A percentile compares a stretch with the other conserved stretches of the same genome.
phyloP scores from a whole-genome alignment of 2,888 invertebrate species.

The Lamellibrachia satsuma region DNA sequence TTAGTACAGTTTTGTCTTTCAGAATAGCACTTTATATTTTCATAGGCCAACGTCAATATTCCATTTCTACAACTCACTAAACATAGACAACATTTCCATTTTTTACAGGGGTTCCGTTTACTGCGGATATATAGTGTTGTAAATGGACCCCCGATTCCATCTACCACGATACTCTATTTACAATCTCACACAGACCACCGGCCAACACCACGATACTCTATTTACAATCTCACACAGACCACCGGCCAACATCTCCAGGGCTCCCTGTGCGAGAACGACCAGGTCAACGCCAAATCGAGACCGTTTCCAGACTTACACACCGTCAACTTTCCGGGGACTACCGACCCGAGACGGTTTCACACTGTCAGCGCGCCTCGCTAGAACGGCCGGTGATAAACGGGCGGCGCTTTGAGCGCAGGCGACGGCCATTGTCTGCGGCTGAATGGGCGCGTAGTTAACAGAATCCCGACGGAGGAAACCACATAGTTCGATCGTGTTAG shows the following conservation, averaged over 20 bases:
- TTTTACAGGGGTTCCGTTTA: no score
- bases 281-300: background rate
- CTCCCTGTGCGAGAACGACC: background rate
- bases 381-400: background rate
- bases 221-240: no score
- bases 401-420: background rate
- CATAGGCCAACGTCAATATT: no score
- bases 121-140: no score
- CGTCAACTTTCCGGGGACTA: background rate
- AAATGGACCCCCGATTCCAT: no score
- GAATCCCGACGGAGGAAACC: background rate
- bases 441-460: background rate
- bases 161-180: no score
- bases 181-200: no score
- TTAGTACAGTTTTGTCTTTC: no score
- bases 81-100: no score
- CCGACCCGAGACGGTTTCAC: background rate
- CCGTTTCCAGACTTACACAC: background rate
- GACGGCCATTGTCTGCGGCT: background rate
- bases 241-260: background rate
- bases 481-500: background rate
- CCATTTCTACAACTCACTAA: no score
- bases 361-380: background rate
- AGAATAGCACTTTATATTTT: no score
- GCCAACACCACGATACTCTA: no score